These are phyloP conservation scores for Australoheros facetus DNA, from an alignment of 2,797 vertebrate species.

Conservation along the genomic window DNA sequence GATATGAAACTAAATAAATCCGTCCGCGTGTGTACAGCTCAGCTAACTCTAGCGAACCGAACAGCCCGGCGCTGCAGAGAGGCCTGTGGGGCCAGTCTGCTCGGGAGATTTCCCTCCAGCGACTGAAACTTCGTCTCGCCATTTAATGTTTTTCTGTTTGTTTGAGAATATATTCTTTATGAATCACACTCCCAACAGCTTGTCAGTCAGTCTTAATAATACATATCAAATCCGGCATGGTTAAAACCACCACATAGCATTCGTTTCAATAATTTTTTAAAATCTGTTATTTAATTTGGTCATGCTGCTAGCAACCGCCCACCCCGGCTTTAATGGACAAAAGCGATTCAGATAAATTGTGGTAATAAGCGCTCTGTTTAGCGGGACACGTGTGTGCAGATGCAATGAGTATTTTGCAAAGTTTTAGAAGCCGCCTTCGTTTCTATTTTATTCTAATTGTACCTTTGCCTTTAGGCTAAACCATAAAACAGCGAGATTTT, in stretches of 20 bases:
- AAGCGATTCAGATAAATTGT: background rate
- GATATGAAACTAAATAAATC: accelerated
- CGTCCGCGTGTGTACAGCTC: background rate
- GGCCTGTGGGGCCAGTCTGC: slow-evolving; percentile 37
- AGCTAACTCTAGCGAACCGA: background rate
- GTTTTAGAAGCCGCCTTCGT: accelerated
- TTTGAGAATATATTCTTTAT: accelerated
- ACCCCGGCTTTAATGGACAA: slow-evolving; percentile 1
- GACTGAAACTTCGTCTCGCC: background rate
- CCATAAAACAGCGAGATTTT: background rate
- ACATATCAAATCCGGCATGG: background rate
- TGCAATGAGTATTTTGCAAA: background rate
- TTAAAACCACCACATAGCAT: background rate
- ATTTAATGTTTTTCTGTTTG: background rate
- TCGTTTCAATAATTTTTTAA: background rate
- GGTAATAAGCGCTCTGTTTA: background rate
- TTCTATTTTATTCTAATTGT: background rate
- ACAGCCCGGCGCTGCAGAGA: slow-evolving; percentile 14
- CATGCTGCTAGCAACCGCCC: slow-evolving; percentile 10
- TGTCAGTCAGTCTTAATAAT: accelerated
- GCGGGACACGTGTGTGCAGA: background rate
- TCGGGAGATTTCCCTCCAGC: background rate
- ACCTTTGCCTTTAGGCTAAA: background rate
- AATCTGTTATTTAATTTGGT: background rate
- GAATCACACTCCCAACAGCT: accelerated